Evolutionary conservation across 2,797 vertebrate species (phyloP), one percentile per base, ranked within the genome.

Genomic region (Cercopithecus neglectus): DNA sequence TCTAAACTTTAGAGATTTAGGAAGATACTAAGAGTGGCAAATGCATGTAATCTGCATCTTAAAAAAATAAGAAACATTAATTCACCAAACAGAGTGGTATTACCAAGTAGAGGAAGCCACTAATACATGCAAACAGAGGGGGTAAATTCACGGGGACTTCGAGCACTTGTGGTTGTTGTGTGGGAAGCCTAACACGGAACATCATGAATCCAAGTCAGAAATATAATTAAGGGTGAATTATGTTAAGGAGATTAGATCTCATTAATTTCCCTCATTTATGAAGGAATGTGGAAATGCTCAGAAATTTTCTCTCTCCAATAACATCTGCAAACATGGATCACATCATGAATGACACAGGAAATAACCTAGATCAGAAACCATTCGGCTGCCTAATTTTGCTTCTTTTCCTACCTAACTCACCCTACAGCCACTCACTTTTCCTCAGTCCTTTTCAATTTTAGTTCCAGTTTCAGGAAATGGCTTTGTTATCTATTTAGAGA

Each of bases 141-240:
- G 7, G 1, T 1, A 7, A 22, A 7, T 44, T 59, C n/a, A 64
- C 21, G 0, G 17, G 30, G 5, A 2, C 16, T 0, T 57, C 55
- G 16, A 50, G 6, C 11, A 75, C 78, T 2, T 8, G 6, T 28
- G 24, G 11, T n/a, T 50, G 22, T 6, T 33, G 0, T 4, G 0
- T 41, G 8, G 30, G 33, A 84, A 81, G 11, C 1, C 1, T 36
- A 26, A 8, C 7, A 55, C 28, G 1, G 28, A 92, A 50, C 16
- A 61, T 22, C 5, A 0, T 30, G 24, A 84, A 5, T 48, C 12
- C 3, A 59, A 19, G 24, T 33, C 48, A 96, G 26, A 55, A 39
- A 24, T 11, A n/a, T 7, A 74, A 2, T 53, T 59, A 11, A 79
- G 2, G 14, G 39, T 24, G 19, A 19, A 13, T 30, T 48, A 72